Base-by-base conservation (phyloP, 2,113 vertebrate species). In the Ctenodactylus gundi region DNA sequence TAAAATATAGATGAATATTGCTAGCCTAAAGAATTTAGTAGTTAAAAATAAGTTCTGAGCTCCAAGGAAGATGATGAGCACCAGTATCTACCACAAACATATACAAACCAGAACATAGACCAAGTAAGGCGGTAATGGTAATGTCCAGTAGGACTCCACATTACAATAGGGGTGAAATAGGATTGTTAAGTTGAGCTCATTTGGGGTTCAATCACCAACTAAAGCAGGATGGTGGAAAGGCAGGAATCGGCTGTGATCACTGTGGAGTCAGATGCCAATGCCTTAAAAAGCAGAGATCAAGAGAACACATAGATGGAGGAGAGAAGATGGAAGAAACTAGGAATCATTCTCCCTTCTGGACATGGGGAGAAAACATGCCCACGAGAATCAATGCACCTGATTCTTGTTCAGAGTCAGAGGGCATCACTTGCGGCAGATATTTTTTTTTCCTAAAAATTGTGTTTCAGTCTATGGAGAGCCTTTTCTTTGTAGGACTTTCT, bases 261-360 rank as follows among this genome's bases (percentile, higher is more conserved):
- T 49, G 10, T 29, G 78, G n/a, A 91, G 14, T 73, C 36, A 77
- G 64, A 90, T n/a, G n/a, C n/a, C n/a, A 88, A 65, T 57, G 10
- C 18, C 27, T 82, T 85, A 36, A 51, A 9, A 85, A 81, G 7
- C 7, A 49, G 11, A 39, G 21, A 29, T 23, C 49, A 55, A 65
- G 86, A 76, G 31, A 25, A 55, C n/a, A 18, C 7, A 4, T 53
- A 6, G 64, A 70, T 11, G 10, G 11, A 70, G 31, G 49, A 27
- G 46, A 94, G 41, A 20, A 82, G n/a, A 68, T 23, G 25, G 65
- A 90, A 84, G 29, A 87, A 34, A 92, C 85, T 83, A 91, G 82
- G 94, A 91, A 82, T 36, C 85, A 83, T 23, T 12, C 20, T n/a
- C 62, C 64, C 39, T 82, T 97, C 76, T 83, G 64, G 68, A 70